These are phyloP conservation scores for Tyrannus savana DNA, from an alignment of 2,113 vertebrate genomes.

Conservation along the genomic window DNA sequence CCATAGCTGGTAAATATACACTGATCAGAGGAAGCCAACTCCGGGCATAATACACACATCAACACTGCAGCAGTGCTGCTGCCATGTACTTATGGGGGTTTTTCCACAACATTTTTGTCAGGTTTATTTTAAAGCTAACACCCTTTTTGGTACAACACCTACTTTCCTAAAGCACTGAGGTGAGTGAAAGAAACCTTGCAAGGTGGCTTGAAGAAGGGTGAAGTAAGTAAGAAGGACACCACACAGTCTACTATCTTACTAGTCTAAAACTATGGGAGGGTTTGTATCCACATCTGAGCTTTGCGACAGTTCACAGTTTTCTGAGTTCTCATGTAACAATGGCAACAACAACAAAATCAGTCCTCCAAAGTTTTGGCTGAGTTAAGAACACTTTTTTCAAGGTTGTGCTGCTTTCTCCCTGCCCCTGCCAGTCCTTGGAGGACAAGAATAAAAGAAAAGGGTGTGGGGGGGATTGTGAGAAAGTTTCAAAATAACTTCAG, in stretches of 20 bases:
- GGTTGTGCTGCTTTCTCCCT: background rate
- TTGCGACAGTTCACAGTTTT: background rate
- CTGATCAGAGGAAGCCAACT: background rate
- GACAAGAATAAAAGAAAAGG: fast-evolving
- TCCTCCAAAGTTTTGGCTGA: background rate
- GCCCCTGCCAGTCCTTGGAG: background rate
- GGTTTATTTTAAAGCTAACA: background rate
- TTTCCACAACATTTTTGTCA: background rate
- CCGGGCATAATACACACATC: background rate
- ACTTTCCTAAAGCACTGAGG: background rate
- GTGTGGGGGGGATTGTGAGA: fast-evolving
- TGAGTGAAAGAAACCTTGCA: background rate
- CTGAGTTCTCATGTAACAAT: background rate
- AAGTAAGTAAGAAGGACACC: background rate
- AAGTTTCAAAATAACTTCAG: background rate
- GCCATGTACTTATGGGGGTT: background rate
- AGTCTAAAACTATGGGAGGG: background rate
- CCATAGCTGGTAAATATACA: background rate
- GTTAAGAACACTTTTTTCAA: background rate
- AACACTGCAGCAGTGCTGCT: background rate
- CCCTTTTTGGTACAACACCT: background rate
- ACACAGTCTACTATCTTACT: background rate
- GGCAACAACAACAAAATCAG: background rate
- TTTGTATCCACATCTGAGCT: background rate
- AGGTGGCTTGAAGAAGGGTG: background rate